Evolutionary conservation across 2,888 invertebrate species (phyloP).

Genomic region (Therioaphis trifolii): DNA sequence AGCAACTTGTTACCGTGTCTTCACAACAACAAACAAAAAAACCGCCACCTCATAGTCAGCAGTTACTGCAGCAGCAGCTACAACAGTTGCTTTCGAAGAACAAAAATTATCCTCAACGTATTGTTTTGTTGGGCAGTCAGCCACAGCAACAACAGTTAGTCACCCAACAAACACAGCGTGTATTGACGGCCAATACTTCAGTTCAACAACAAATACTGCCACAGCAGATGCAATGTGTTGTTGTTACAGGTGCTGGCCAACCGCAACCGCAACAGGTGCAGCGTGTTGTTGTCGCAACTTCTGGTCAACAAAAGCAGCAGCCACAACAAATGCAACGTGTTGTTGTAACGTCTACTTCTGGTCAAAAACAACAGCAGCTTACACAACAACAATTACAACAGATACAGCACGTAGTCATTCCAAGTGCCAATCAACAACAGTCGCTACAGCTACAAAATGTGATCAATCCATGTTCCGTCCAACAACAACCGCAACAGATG

Average conservation of each 20-base stretch:
- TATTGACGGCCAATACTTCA: not conserved
- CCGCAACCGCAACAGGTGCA: constrained; percentile 31
- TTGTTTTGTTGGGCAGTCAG: constrained; percentile 23
- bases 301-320: constrained; percentile 22
- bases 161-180: constrained; percentile 13
- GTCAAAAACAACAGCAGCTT: too few species aligned
- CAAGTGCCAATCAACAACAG: not conserved
- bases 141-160: constrained; percentile 33
- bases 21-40: constrained; percentile 27
- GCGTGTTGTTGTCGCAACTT: not conserved
- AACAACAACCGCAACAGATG: constrained; percentile 30
- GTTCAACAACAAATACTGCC: not conserved
- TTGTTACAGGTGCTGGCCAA: constrained; percentile 3
- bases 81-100: constrained; percentile 31
- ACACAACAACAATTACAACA: constrained; percentile 20
- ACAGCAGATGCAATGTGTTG: constrained; percentile 47
- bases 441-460: not conserved
- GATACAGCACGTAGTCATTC: not conserved
- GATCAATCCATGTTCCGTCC: not conserved
- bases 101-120: constrained; percentile 33
- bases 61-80: constrained; percentile 26
- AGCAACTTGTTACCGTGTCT: not conserved
- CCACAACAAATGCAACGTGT: constrained; percentile 19
- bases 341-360: not conserved
- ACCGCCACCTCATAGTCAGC: constrained; percentile 17